Evolutionary conservation across 2,888 invertebrate genomes (phyloP).

Genomic region (Ariolimax columbianus): DNA sequence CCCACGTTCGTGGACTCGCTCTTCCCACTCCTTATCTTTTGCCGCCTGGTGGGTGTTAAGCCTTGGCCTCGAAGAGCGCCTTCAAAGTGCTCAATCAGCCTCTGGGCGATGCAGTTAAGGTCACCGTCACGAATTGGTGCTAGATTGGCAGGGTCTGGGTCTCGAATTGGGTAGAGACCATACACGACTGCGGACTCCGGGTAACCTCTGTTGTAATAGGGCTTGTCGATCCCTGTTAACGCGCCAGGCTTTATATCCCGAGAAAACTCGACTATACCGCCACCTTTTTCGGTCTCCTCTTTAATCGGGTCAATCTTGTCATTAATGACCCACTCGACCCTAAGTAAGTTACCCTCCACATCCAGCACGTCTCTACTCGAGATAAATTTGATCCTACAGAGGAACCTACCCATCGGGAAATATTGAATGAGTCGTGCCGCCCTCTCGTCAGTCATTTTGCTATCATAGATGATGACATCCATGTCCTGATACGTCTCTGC

Average conservation of each 20-base stretch:
- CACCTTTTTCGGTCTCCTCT: not conserved
- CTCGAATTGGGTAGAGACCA: constrained; percentile 17
- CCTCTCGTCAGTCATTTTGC: constrained; percentile 9
- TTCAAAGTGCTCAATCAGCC: not conserved
- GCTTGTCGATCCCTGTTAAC: not conserved
- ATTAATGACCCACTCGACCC: not conserved
- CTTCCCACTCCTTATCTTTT: constrained; percentile 1
- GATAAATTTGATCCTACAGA: not conserved
- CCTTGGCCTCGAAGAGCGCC: constrained; percentile 16
- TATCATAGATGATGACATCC: not conserved
- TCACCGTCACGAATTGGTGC: constrained; percentile 2
- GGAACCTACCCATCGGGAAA: not conserved
- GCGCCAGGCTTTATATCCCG: constrained; percentile 7
- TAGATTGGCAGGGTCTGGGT: constrained; percentile 15
- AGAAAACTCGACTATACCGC: constrained; percentile 1
- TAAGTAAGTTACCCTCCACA: not conserved
- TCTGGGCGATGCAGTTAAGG: constrained; percentile 6
- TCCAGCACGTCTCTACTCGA: not conserved
- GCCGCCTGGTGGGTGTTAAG: not conserved
- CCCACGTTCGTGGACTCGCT: not conserved
- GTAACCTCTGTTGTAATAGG: not conserved
- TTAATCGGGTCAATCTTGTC: not conserved
- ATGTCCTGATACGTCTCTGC: not conserved
- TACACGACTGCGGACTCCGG: not conserved
- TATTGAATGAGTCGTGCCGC: constrained; percentile 11